phyloP scores from a whole-genome alignment of 2,888 invertebrate species.

The Crossocerus cetratus region DNA sequence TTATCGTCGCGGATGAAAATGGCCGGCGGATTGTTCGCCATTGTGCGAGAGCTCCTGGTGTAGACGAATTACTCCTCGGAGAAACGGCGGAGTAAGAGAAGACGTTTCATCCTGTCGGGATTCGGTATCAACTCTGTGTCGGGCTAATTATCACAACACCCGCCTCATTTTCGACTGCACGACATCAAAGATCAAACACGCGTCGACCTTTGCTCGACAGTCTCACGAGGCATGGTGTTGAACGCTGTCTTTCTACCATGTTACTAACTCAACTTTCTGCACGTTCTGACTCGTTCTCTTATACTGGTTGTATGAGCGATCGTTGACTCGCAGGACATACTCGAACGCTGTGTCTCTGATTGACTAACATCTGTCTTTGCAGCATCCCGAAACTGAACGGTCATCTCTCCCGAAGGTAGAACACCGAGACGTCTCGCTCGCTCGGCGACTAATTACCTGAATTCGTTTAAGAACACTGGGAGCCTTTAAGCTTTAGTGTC shows the following conservation, averaged over 20 bases:
- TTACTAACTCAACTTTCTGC: slow-evolving; percentile 22
- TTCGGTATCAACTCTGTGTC: too few relatives aligned
- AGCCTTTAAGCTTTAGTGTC: too few relatives aligned
- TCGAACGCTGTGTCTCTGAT: slow-evolving; percentile 22
- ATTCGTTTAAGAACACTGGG: too few relatives aligned
- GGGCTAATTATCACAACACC: too few relatives aligned
- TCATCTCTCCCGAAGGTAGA: not conserved
- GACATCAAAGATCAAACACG: slow-evolving; percentile 12
- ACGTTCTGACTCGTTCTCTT: slow-evolving; percentile 24
- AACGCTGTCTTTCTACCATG: slow-evolving; percentile 33
- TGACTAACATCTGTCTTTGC: slow-evolving; percentile 50
- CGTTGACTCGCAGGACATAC: slow-evolving; percentile 1
- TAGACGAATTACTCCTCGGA: too few relatives aligned
- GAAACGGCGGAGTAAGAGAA: too few relatives aligned
- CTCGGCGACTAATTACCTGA: too few relatives aligned
- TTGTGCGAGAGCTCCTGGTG: too few relatives aligned
- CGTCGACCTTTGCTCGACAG: slow-evolving; percentile 15
- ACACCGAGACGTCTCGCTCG: not conserved
- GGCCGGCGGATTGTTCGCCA: too few relatives aligned
- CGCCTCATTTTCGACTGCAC: slow-evolving; percentile 16
- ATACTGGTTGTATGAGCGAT: too few relatives aligned
- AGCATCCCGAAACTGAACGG: slow-evolving; percentile 20
- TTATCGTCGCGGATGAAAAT: too few relatives aligned
- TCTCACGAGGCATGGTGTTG: slow-evolving; percentile 48
- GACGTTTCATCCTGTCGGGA: too few relatives aligned